These are phyloP conservation scores for Gadus chalcogrammus DNA, from an alignment of 2,113 vertebrate species.

Conservation along the genomic window DNA sequence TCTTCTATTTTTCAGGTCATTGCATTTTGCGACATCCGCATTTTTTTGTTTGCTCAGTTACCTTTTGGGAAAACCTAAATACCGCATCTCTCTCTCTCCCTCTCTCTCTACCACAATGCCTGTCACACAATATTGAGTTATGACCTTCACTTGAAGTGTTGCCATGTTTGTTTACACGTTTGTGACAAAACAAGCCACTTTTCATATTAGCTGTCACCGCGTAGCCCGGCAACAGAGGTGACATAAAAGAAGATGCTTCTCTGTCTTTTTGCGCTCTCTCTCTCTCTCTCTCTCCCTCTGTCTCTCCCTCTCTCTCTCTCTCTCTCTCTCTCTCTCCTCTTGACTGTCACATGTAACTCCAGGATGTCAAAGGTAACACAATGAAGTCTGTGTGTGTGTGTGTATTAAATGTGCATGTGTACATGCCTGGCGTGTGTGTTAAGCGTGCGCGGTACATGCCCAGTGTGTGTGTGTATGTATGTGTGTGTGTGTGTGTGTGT, in stretches of 20 bases:
- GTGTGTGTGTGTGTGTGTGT: constrained; percentile 28
- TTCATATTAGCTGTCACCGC: constrained; percentile 72
- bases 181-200: constrained; percentile 74
- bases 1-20: constrained; percentile 62
- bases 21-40: constrained; percentile 66
- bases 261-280: no score
- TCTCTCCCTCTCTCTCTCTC: no score
- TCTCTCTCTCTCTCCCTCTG: constrained; percentile 22
- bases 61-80: constrained; percentile 65
- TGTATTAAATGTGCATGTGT: constrained; percentile 18
- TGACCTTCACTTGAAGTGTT: constrained; percentile 73
- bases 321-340: neutral
- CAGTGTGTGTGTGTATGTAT: constrained; percentile 21
- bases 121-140: constrained; percentile 73
- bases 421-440: neutral
- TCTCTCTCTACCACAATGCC: constrained; percentile 51
- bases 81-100: constrained; percentile 34
- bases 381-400: constrained; percentile 16
- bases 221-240: constrained; percentile 64
- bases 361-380: constrained; percentile 49
- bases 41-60: constrained; percentile 68
- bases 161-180: constrained; percentile 74
- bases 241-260: constrained; percentile 63
- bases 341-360: constrained; percentile 62
- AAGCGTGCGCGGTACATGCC: constrained; percentile 3